Percentiles rank a stretch among this genome's conserved stretches.
phyloP scores from a whole-genome alignment of 2,797 vertebrate genomes.

The Danio choprae region DNA sequence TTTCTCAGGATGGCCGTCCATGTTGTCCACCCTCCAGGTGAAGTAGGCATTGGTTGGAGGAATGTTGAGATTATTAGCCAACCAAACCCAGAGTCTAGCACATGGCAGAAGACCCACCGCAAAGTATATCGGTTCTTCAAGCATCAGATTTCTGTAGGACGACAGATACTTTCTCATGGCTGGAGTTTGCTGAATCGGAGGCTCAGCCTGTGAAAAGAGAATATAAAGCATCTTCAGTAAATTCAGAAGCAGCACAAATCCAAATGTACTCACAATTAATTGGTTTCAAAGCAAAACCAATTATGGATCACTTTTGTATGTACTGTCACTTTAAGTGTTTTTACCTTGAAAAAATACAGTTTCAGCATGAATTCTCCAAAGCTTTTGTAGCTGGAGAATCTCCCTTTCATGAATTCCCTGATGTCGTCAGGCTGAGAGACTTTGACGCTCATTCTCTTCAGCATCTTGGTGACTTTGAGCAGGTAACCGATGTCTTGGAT shows the following conservation, averaged over 20 bases:
- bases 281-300: too few species aligned
- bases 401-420: conserved; percentile 32
- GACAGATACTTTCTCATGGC: conserved; percentile 52
- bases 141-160: conserved; percentile 36
- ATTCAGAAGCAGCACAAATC: neutral
- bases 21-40: conserved; percentile 48
- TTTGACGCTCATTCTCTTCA: conserved; percentile 39
- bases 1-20: conserved; percentile 41
- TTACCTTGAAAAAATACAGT: conserved; percentile 56
- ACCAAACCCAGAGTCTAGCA: conserved; percentile 57
- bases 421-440: conserved; percentile 21
- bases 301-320: too few species aligned
- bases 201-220: conserved; percentile 30
- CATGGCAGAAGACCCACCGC: conserved; percentile 59
- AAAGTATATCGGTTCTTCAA: conserved; percentile 50
- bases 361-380: conserved; percentile 26
- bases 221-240: neutral
- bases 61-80: conserved; percentile 41
- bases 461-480: conserved; percentile 50
- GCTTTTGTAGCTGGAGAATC: conserved; percentile 51
- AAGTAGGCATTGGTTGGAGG: conserved; percentile 46
- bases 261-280: too few species aligned
- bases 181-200: conserved; percentile 41
- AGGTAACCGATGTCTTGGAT: conserved; percentile 58
- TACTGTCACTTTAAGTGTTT: neutral